Base-by-base conservation (phyloP, 2,113 vertebrate genomes). In the Brachionichthys hirsutus region DNA sequence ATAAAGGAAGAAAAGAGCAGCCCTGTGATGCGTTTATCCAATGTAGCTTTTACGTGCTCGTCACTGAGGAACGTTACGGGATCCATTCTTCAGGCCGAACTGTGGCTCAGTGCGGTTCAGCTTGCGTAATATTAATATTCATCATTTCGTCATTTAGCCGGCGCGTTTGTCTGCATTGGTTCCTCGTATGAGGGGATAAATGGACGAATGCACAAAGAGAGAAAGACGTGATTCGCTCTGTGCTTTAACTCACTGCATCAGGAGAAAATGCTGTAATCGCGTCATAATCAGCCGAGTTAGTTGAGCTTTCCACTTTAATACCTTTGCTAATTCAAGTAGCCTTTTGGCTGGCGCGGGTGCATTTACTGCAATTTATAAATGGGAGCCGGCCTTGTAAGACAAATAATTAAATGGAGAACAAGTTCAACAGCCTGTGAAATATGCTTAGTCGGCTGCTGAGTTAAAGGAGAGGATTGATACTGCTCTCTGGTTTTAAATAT, bases 31-130 rank as follows among this genome's bases (percentile, higher is more conserved):
- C 40, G 50, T 12, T 44, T 67, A n/a, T 19, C 19, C 16, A 17
- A 52, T 62, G 43, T 70, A 36, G 4, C 51, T 75, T 54, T 70
- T 22, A 51, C 42, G 22, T 14, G 36, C 34, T 36, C 16, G 18
- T 19, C 43, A n/a, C 9, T 16, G 14, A 38, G 14, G 14, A 46
- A 24, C 1, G 5, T 54, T 9, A 44, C 2, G 19, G 4, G 7
- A 6, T 24, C 22, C 48, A 48, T 19, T 40, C 49, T 53, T 49
- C 9, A 58, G 38, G 11, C 18, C 8, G 47, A 17, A 17, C 13
- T 53, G n/a, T 16, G 30, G 17, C 40, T 16, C 53, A 41, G 18
- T 42, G 16, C 35, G 51, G 35, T 53, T 43, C 22, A 2, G 13
- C 16, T 43, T 35, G 0, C 46, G 9, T 63, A 9, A 35, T 49